Evolutionary conservation across 2,797 vertebrate genomes (phyloP).

Genomic region (Hapalemur alaotrensis): DNA sequence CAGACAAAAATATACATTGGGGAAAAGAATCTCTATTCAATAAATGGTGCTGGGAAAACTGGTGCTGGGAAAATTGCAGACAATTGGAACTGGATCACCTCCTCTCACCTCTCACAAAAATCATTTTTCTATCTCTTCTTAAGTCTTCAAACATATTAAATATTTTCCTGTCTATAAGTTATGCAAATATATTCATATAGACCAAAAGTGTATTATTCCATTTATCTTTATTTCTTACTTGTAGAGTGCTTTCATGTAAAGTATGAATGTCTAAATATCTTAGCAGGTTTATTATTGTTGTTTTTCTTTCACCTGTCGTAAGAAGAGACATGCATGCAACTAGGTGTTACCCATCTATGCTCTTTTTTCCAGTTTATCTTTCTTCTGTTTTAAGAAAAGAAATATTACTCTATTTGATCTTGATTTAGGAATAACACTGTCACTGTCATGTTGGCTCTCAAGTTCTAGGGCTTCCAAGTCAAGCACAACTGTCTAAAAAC

Average conservation of each 20-base stretch:
- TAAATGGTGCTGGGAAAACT: no score
- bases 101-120: no score
- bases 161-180: not conserved
- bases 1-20: no score
- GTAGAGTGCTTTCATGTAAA: not conserved
- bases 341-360: not conserved
- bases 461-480: not conserved
- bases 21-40: no score
- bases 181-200: not conserved
- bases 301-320: not conserved
- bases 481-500: not conserved
- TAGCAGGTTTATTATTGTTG: not conserved
- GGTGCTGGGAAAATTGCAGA: no score
- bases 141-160: not conserved
- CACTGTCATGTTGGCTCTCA: not conserved
- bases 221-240: not conserved
- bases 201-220: not conserved
- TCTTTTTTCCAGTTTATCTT: not conserved
- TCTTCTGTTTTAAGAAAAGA: not conserved
- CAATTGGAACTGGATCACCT: no score
- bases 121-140: not conserved
- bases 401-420: not conserved
- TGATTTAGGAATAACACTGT: not conserved
- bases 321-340: not conserved
- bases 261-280: not conserved